Evolutionary conservation across 2,797 vertebrate species (phyloP).

Genomic region (Eospalax fontanierii): DNA sequence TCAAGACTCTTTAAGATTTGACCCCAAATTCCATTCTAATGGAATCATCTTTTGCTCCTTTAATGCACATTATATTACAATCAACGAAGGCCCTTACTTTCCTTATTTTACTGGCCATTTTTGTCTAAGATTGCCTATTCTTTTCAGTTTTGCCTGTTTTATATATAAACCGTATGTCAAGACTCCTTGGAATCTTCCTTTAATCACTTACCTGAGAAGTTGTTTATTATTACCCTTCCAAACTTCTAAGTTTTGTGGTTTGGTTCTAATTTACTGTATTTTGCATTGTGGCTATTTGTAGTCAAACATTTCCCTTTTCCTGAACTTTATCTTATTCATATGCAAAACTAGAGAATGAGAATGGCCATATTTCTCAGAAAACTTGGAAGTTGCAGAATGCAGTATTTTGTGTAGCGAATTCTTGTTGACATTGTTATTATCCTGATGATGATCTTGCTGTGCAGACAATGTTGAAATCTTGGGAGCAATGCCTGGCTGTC

Average conservation of each 20-base stretch:
- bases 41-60: background rate
- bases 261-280: conserved; percentile 43
- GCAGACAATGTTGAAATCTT: background rate
- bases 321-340: conserved; percentile 7
- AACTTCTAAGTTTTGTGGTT: conserved; percentile 45
- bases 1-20: conserved; percentile 1
- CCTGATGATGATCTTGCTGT: background rate
- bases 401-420: background rate
- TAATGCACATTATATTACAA: background rate
- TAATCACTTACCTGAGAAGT: background rate
- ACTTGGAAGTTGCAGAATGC: background rate
- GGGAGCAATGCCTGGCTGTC: background rate
- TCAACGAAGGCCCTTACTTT: background rate
- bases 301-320: background rate
- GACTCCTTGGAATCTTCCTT: background rate
- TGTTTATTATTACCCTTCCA: background rate
- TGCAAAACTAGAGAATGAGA: background rate
- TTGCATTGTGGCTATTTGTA: conserved; percentile 7
- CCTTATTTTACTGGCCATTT: background rate
- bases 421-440: background rate
- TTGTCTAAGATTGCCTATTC: background rate
- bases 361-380: conserved; percentile 15
- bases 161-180: background rate
- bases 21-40: background rate
- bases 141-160: background rate